These are phyloP conservation scores for Colletes collaris DNA, from an alignment of 2,888 invertebrate genomes.

Conservation along the genomic window DNA sequence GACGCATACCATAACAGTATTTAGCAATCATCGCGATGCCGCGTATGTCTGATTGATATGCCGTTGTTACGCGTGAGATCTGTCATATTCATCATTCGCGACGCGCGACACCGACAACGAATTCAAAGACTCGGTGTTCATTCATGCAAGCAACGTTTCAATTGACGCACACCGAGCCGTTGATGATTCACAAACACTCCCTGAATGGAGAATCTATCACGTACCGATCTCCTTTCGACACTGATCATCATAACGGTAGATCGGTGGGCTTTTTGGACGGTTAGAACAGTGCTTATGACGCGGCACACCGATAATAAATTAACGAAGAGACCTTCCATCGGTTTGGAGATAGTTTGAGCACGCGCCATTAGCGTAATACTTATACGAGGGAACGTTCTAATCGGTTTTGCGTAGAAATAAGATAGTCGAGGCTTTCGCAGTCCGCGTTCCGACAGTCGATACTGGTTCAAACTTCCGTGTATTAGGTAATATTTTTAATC, in stretches of 20 bases:
- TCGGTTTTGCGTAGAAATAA: no score
- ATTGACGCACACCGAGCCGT: conserved; percentile 63
- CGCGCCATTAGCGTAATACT: no score
- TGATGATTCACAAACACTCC: conserved; percentile 64
- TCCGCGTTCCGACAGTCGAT: no score
- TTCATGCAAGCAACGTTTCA: conserved; percentile 68
- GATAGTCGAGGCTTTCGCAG: no score
- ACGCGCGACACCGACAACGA: conserved; percentile 15
- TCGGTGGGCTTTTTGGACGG: not conserved
- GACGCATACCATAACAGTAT: conserved; percentile 38
- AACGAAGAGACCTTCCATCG: no score
- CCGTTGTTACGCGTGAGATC: conserved; percentile 30
- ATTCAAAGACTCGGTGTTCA: conserved; percentile 50
- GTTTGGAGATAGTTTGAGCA: no score
- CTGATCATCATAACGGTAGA: conserved; percentile 7
- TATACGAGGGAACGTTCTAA: no score
- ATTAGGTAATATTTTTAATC: no score
- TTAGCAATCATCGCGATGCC: conserved; percentile 24
- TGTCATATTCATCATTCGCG: conserved; percentile 18
- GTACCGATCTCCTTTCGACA: conserved; percentile 35
- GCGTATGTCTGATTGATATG: conserved; percentile 48
- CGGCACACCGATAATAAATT: no score
- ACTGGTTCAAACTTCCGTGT: no score
- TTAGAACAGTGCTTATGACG: not conserved
- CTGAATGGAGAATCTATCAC: conserved; percentile 56